Percentiles rank a stretch among this genome's conserved stretches.
Evolutionary conservation across 2,113 vertebrate genomes (phyloP).

Genomic region (Plectropomus leopardus): DNA sequence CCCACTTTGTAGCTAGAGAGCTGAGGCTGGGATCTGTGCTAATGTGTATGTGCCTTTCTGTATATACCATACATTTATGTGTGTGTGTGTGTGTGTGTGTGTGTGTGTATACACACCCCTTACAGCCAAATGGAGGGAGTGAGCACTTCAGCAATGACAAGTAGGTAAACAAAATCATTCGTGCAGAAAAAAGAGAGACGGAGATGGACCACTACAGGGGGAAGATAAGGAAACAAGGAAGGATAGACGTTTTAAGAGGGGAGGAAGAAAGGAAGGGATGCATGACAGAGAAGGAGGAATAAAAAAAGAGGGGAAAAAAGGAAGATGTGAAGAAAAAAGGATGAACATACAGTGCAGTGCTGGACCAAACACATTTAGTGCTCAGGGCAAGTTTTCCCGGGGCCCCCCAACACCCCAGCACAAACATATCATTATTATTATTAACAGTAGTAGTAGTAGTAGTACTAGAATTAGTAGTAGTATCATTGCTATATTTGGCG

Average conservation of each 20-base stretch:
- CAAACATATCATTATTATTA: too few relatives aligned
- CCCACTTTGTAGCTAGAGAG: constrained; percentile 69
- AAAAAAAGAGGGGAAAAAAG: background rate
- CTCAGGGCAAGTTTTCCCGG: too few relatives aligned
- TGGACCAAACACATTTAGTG: too few relatives aligned
- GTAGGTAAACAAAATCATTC: constrained; percentile 81
- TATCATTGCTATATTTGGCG: too few relatives aligned
- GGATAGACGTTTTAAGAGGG: constrained; percentile 10
- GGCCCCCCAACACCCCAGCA: too few relatives aligned
- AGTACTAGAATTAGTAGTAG: too few relatives aligned
- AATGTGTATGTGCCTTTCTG: constrained; percentile 53
- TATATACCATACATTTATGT: constrained; percentile 33
- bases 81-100: constrained; percentile 36
- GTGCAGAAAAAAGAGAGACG: constrained; percentile 66
- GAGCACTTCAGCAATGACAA: constrained; percentile 80
- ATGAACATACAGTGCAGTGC: background rate
- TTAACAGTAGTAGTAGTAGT: too few relatives aligned
- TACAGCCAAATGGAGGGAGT: constrained; percentile 63
- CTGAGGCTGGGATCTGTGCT: constrained; percentile 55
- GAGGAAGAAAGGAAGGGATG: background rate
- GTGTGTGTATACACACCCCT: constrained; percentile 30
- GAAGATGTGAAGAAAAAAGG: background rate
- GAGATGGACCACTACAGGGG: constrained; percentile 58
- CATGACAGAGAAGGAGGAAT: background rate
- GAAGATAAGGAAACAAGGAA: constrained; percentile 19